Conservation (phyloP, 2,113 vertebrate species). For the Tympanuchus pallidicinctus region DNA sequence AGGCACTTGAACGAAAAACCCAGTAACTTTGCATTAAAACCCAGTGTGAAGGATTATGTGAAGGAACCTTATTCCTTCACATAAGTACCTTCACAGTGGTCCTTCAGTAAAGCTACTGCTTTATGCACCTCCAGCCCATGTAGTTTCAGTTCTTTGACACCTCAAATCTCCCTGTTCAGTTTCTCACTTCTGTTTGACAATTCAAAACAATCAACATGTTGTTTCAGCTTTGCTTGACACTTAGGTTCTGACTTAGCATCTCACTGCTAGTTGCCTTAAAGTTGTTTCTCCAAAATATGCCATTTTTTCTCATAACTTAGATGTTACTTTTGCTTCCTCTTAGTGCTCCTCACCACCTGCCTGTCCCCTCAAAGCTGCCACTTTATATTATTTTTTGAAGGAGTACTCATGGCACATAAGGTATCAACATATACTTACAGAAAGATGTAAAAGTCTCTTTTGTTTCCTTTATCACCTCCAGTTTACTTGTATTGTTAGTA, state of each 20-base stretch:
- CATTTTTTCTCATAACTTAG: neutral
- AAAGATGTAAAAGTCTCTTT: neutral
- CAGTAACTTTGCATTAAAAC: neutral
- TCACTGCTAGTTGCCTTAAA: neutral
- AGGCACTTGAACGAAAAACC: neutral
- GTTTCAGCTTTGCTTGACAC: neutral
- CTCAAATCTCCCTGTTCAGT: neutral
- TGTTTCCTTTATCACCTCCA: neutral
- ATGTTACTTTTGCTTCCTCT: neutral
- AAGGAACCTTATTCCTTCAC: neutral
- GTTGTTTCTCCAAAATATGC: neutral
- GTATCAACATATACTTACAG: neutral
- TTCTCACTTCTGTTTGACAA: neutral
- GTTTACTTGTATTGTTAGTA: neutral
- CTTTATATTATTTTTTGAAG: neutral
- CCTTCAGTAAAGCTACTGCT: neutral
- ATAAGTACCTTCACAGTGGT: neutral
- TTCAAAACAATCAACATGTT: neutral
- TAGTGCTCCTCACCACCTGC: neutral
- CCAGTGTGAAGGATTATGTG: no score
- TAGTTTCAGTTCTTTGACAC: neutral
- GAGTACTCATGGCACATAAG: neutral
- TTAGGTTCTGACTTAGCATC: neutral
- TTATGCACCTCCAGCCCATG: neutral
- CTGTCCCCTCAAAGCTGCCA: neutral